phyloP scores from a whole-genome alignment of 2,888 invertebrate genomes.

The Galeopsomyia nigrocyanea region DNA sequence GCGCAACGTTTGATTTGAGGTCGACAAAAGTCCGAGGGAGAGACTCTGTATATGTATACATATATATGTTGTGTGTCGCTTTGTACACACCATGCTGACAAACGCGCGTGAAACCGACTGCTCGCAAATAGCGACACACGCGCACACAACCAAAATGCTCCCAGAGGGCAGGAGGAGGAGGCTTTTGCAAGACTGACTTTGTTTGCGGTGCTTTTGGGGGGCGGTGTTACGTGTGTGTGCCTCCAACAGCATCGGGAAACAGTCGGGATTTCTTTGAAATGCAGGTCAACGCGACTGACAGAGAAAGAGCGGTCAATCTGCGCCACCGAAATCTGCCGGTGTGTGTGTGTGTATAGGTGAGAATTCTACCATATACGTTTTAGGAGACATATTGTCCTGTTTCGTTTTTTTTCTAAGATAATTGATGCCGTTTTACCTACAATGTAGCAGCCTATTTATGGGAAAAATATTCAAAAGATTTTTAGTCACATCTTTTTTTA shows the following conservation, averaged over 20 bases:
- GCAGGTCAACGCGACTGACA: slow-evolving; percentile 21
- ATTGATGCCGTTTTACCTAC: not conserved
- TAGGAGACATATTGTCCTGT: not conserved
- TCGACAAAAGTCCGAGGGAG: too few species aligned
- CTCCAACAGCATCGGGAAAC: too few species aligned
- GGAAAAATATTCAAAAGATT: not conserved
- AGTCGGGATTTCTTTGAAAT: slow-evolving; percentile 28
- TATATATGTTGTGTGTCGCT: too few species aligned
- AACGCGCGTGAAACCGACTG: slow-evolving; percentile 31
- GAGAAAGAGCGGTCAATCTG: not conserved
- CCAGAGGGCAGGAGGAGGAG: not conserved
- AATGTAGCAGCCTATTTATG: not conserved
- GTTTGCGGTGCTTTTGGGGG: slow-evolving; percentile 32
- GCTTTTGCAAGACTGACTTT: slow-evolving; percentile 30
- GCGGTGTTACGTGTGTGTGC: not conserved
- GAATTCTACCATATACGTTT: not conserved
- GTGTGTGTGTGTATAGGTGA: not conserved
- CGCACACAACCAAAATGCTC: too few species aligned
- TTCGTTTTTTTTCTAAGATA: not conserved
- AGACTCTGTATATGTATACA: too few species aligned
- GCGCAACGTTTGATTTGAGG: too few species aligned
- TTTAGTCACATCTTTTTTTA: too few species aligned
- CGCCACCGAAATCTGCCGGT: not conserved
- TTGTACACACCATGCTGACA: not conserved
- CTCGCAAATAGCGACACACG: slow-evolving; percentile 25